Percentiles rank a stretch among this genome's conserved stretches.
These are phyloP conservation scores for Hapalemur alaotrensis DNA, from an alignment of 2,797 vertebrate species.

Conservation along the genomic window DNA sequence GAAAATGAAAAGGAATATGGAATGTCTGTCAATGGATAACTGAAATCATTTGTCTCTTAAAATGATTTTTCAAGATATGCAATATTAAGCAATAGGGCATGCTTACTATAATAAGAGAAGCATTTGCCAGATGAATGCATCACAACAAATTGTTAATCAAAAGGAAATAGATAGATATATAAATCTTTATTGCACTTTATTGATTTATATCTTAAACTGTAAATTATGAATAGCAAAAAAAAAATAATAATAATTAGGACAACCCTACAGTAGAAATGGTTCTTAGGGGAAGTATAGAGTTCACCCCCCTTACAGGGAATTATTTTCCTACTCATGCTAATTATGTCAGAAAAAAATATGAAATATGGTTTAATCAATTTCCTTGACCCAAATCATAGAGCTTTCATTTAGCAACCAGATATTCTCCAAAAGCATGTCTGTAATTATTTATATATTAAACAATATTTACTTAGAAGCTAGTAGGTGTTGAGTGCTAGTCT, in stretches of 20 bases:
- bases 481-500: not conserved
- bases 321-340: constrained; percentile 16
- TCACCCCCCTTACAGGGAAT: not conserved
- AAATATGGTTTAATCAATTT: not conserved
- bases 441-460: not conserved
- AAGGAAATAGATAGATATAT: not conserved
- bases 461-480: constrained; percentile 1
- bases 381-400: not conserved
- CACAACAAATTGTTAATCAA: constrained; percentile 1
- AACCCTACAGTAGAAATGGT: not conserved
- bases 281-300: not conserved
- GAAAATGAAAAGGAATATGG: not conserved
- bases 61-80: not conserved
- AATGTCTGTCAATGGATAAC: not conserved
- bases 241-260: not conserved
- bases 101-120: constrained; percentile 44
- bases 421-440: not conserved
- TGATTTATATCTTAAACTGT: constrained; percentile 37
- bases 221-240: constrained; percentile 37
- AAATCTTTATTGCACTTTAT: constrained; percentile 35
- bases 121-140: not conserved
- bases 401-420: not conserved
- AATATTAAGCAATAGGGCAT: not conserved
- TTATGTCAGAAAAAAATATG: not conserved
- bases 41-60: constrained; percentile 22